These are phyloP conservation scores for Sarcophaga peregrina DNA, from an alignment of 1,140 invertebrate genomes.

Conservation along the genomic window DNA sequence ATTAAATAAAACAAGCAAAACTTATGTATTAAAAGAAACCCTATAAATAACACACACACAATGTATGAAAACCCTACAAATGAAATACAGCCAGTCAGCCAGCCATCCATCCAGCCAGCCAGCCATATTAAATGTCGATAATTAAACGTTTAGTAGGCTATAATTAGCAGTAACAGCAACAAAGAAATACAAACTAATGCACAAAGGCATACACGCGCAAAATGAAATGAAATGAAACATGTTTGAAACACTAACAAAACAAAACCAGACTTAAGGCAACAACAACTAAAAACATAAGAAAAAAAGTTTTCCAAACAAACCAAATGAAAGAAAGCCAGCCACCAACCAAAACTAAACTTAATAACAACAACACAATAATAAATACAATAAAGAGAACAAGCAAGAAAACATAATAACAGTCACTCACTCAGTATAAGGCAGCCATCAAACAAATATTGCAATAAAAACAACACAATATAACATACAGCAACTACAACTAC, in stretches of 20 bases:
- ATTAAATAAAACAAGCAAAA: not conserved
- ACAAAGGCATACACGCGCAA: not conserved
- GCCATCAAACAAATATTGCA: slow-evolving; percentile 41
- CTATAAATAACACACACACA: not conserved
- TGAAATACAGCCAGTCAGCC: not conserved
- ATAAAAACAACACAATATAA: slow-evolving; percentile 13
- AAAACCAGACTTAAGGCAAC: slow-evolving; percentile 26
- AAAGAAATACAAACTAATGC: not conserved
- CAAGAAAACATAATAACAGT: not conserved
- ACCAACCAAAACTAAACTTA: slow-evolving; percentile 12
- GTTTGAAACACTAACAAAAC: slow-evolving; percentile 18
- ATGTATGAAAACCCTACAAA: not conserved
- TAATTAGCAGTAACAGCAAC: slow-evolving; percentile 36
- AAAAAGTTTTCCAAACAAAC: slow-evolving; percentile 27
- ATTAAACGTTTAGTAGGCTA: slow-evolving; percentile 48
- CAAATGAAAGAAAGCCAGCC: slow-evolving; percentile 24
- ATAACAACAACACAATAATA: too few species aligned
- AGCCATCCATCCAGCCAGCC: slow-evolving; percentile 10
- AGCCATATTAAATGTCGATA: slow-evolving; percentile 49
- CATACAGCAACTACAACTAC: too few species aligned
- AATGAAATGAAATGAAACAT: slow-evolving; percentile 17
- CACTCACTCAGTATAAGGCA: slow-evolving; percentile 26
- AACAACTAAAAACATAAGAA: slow-evolving; percentile 48
- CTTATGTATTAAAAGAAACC: not conserved
- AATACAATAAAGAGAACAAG: not conserved